These are phyloP conservation scores for Patiria miniata DNA, from an alignment of 35 echinoderm and acorn worm species.

Conservation along the genomic window DNA sequence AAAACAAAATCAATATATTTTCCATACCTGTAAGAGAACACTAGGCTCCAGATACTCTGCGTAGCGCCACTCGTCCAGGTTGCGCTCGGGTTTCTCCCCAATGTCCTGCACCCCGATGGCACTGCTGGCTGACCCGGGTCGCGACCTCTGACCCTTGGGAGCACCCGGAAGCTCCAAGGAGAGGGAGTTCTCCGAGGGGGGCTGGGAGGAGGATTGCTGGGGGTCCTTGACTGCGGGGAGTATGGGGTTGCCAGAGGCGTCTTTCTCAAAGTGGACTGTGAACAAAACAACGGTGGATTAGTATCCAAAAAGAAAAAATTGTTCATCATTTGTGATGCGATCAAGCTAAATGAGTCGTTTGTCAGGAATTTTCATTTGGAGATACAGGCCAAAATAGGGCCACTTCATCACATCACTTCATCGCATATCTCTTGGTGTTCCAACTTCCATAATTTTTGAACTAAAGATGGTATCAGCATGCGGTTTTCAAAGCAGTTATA, in stretches of 20 bases:
- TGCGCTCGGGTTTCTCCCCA: slow-evolving; percentile 62
- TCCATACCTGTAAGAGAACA: slow-evolving; percentile 83
- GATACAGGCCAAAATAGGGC: too few species aligned
- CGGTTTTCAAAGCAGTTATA: too few species aligned
- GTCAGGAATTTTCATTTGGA: too few species aligned
- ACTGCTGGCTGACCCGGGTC: slow-evolving; percentile 45
- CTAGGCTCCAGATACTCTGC: slow-evolving; percentile 85
- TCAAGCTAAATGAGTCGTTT: too few species aligned
- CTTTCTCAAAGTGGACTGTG: slow-evolving; percentile 97
- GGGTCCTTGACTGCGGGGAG: slow-evolving; percentile 38
- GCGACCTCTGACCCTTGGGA: neutral
- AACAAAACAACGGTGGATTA: slow-evolving; percentile 21
- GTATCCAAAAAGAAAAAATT: too few species aligned
- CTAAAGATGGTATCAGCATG: too few species aligned
- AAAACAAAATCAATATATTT: neutral
- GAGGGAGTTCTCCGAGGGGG: slow-evolving; percentile 1
- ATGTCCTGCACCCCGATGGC: slow-evolving; percentile 83
- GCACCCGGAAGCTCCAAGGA: neutral
- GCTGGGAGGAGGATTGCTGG: neutral
- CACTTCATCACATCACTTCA: too few species aligned
- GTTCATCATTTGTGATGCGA: too few species aligned
- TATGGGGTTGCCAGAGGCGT: slow-evolving; percentile 63
- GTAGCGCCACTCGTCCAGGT: slow-evolving; percentile 96
- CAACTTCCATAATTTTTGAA: too few species aligned
- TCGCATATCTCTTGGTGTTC: too few species aligned